phyloP scores from a whole-genome alignment of 2,113 vertebrate genomes.

The Rattus norvegicus region DNA sequence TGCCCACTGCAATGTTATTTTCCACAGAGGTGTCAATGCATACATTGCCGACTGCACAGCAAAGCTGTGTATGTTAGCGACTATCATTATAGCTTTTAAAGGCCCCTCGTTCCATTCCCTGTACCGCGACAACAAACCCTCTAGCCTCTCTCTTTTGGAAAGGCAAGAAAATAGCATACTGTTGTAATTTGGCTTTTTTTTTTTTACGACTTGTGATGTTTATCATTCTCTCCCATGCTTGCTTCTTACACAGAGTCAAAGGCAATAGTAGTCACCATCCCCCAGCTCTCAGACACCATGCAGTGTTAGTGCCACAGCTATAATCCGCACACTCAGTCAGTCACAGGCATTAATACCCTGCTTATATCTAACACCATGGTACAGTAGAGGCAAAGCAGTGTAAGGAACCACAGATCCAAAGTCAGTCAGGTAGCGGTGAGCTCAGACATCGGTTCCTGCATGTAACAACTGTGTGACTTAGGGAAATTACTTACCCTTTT shows the following conservation, averaged over 20 bases:
- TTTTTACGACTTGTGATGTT: neutral
- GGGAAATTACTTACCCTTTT: neutral
- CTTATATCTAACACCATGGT: neutral
- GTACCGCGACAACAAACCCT: neutral
- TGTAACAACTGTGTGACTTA: neutral
- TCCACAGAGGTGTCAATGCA: neutral
- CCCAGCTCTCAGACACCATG: neutral
- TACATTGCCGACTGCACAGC: neutral
- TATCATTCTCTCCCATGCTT: neutral
- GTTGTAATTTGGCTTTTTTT: neutral
- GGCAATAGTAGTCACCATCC: neutral
- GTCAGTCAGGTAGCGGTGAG: neutral
- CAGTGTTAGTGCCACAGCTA: neutral
- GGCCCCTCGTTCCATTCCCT: neutral
- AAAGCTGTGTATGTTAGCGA: neutral
- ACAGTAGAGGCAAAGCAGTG: neutral
- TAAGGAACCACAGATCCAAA: neutral
- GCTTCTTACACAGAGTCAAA: constrained; percentile 35
- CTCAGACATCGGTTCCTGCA: neutral
- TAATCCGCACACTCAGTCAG: neutral
- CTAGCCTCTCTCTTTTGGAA: neutral
- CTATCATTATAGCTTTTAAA: neutral
- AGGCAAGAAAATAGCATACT: neutral
- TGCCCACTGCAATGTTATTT: neutral
- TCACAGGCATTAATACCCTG: neutral